A percentile compares a stretch with the other conserved stretches of the same genome.
phyloP scores from a whole-genome alignment of 2,888 invertebrate species.

The Drosophila buzzatii region DNA sequence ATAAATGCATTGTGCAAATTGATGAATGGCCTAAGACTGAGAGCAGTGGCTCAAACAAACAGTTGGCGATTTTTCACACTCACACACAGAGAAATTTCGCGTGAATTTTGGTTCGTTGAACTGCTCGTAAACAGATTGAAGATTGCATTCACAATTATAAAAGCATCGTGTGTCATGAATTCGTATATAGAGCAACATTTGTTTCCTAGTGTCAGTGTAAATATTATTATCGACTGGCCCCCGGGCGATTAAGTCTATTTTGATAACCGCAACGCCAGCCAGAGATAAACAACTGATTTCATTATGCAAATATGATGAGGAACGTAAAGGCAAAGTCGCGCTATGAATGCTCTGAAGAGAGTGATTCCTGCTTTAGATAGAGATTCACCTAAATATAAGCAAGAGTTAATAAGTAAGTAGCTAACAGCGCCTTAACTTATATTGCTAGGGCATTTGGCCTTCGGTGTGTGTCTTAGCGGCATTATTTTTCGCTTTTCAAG shows the following conservation, averaged over 20 bases:
- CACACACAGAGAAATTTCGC: neutral
- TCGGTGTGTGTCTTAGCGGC: neutral
- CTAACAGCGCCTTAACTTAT: neutral
- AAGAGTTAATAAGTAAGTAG: neutral
- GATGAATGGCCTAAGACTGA: conserved; percentile 37
- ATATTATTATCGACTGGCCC: conserved; percentile 29
- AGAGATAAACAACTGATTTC: conserved; percentile 39
- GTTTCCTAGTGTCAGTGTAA: conserved; percentile 27
- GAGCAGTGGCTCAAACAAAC: conserved; percentile 23
- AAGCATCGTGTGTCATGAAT: neutral
- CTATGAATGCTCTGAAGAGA: conserved; percentile 7
- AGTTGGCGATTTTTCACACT: conserved; percentile 22
- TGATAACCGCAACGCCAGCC: conserved; percentile 22
- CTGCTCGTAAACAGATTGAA: neutral
- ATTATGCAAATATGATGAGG: conserved; percentile 7
- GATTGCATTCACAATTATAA: conserved; percentile 3
- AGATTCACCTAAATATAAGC: neutral
- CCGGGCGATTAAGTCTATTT: conserved; percentile 15
- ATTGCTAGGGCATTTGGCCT: neutral
- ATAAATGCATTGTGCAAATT: conserved; percentile 47
- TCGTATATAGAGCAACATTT: conserved; percentile 14
- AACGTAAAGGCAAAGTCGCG: neutral
- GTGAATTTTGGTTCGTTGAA: neutral
- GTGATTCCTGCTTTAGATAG: too few species aligned
- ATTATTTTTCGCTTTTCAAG: neutral